phyloP scores from a whole-genome alignment of 2,888 invertebrate species.

The Drosophila infuscata region DNA sequence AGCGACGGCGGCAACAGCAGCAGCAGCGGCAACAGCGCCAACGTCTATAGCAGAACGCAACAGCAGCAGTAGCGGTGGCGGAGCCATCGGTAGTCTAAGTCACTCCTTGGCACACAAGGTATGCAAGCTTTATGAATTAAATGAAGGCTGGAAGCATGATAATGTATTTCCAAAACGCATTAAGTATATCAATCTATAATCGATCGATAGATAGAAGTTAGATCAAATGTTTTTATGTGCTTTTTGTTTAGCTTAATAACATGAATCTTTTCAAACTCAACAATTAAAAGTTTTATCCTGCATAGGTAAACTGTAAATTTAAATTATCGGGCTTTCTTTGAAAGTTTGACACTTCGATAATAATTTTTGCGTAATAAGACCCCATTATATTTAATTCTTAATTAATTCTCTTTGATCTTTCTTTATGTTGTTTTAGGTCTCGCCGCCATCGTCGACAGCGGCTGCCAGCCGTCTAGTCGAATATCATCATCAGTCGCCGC shows the following conservation, averaged over 20 bases:
- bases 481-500: constrained; percentile 88
- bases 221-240: neutral
- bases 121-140: constrained; percentile 1
- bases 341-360: neutral
- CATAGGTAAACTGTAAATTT: neutral
- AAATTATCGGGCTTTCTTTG: neutral
- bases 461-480: constrained; percentile 83
- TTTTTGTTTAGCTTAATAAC: neutral
- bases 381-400: neutral
- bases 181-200: neutral
- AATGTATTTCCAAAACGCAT: neutral
- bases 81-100: constrained; percentile 64
- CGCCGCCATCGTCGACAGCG: constrained; percentile 78
- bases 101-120: constrained; percentile 73
- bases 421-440: constrained; percentile 60
- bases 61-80: constrained; percentile 58
- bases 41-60: constrained; percentile 46
- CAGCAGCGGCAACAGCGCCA: constrained; percentile 14
- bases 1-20: constrained; percentile 35
- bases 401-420: neutral
- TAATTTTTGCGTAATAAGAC: neutral
- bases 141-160: too few relatives aligned
- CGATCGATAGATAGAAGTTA: neutral
- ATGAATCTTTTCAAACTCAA: neutral
- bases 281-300: neutral